Conservation (phyloP, 2,113 vertebrate genomes). For the Lasiurus cinereus region DNA sequence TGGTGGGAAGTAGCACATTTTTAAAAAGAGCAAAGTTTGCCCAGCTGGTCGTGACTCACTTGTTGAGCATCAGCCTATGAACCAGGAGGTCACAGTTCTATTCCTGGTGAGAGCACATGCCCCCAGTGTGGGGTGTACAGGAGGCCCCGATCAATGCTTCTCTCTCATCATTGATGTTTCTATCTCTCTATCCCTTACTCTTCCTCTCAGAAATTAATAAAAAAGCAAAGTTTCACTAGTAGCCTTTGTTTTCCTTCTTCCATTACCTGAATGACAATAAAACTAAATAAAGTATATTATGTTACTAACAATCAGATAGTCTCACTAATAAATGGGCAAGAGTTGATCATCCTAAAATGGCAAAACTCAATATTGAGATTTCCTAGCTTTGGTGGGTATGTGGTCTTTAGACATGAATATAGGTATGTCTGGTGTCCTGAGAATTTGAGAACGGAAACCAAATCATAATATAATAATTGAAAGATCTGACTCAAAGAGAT, state of each 20-base stretch:
- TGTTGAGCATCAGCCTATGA: too few relatives aligned
- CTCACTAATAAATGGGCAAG: background rate
- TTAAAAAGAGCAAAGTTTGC: background rate
- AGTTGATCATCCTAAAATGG: background rate
- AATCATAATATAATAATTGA: background rate
- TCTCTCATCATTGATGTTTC: too few relatives aligned
- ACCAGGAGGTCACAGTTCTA: too few relatives aligned
- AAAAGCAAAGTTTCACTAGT: background rate
- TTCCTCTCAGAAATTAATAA: background rate
- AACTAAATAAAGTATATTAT: background rate
- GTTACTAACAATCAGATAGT: background rate
- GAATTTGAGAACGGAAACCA: background rate
- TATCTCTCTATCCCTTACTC: too few relatives aligned
- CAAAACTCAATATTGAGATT: background rate
- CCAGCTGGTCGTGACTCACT: too few relatives aligned
- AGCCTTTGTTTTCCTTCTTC: background rate
- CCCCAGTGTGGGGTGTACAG: too few relatives aligned
- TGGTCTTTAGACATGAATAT: background rate
- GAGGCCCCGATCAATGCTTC: too few relatives aligned
- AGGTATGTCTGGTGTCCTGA: background rate
- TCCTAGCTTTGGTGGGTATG: background rate
- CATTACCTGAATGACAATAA: background rate
- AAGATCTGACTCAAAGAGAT: background rate
- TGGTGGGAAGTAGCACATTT: background rate
- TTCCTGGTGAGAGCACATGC: too few relatives aligned